phyloP scores from a whole-genome alignment of 2,113 vertebrate species.

The Silurus meridionalis region DNA sequence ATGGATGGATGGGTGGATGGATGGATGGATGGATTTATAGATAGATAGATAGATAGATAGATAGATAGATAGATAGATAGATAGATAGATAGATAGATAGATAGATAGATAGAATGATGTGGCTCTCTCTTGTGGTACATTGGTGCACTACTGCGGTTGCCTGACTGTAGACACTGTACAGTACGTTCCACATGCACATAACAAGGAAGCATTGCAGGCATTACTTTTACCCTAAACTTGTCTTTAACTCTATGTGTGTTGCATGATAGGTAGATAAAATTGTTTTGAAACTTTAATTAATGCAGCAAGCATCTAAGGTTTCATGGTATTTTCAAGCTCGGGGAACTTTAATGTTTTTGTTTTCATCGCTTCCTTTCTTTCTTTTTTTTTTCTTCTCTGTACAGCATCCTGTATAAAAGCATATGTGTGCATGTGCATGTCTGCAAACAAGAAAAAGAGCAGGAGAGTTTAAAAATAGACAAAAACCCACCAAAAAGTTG shows the following conservation, averaged over 20 bases:
- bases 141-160: slow-evolving; percentile 70
- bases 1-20: background rate
- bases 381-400: background rate
- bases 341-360: slow-evolving; percentile 5
- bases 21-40: background rate
- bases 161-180: slow-evolving; percentile 66
- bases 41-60: background rate
- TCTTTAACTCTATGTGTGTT: background rate
- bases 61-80: background rate
- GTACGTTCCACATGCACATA: slow-evolving; percentile 62
- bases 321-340: background rate
- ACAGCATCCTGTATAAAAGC: slow-evolving; percentile 24
- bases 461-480: background rate
- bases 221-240: background rate
- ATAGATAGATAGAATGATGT: background rate
- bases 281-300: background rate
- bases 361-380: slow-evolving; percentile 11
- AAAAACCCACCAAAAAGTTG: background rate
- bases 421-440: slow-evolving; percentile 9
- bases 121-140: slow-evolving; percentile 60
- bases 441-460: background rate
- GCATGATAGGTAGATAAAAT: background rate
- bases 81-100: background rate
- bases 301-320: background rate
- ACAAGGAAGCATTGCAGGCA: slow-evolving; percentile 18